Base-by-base conservation (phyloP, 1,140 invertebrate genomes). In the Leptopilina clavipes region DNA sequence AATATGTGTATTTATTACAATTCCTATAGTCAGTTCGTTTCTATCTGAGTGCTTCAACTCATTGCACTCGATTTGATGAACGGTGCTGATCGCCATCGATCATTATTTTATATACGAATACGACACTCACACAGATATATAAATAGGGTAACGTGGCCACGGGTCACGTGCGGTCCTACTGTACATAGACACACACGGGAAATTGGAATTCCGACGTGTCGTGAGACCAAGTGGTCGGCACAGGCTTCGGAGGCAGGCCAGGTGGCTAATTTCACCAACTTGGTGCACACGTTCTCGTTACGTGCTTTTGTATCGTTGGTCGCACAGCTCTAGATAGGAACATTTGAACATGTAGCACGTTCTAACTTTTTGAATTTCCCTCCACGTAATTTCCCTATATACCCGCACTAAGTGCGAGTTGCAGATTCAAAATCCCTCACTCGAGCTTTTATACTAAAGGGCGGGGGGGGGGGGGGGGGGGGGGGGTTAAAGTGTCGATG, bases 211-310 rank as follows among this genome's bases (percentile, higher is more conserved):
- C 59, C 59, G 59, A 65, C 59, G 59, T 65, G 59, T 37, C 59
- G 59, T 65, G 59, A 65, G 59, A 65, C 59, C 59, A 65, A 65
- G 59, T 65, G 59, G 59, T 65, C 59, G 59, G 25, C 59, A 65
- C 22, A 65, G 59, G 25, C 59, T 31, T 65, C 59, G 59, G 22
- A 37, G 59, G 59, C 59, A 65, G 59, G 59, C 59, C 59, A 65
- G 59, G 59, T 65, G 59, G 59, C 59, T 65, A 65, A 65, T 65
- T 65, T 65, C 59, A 65, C 25, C 59, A 65, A 65, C 22, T 65
- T 65, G 59, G 59, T 65, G 59, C 59, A 65, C 59, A 65, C 59
- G 59, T 65, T 65, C 59, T 65, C 59, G 59, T 65, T 65, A 65
- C 59, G 59, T 65, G 59, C 59, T 65, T 65, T 65, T 65, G 59